Evolutionary conservation across 2,113 vertebrate species (phyloP), one percentile per base, ranked within the genome.

Genomic region (Notothenia coriiceps): DNA sequence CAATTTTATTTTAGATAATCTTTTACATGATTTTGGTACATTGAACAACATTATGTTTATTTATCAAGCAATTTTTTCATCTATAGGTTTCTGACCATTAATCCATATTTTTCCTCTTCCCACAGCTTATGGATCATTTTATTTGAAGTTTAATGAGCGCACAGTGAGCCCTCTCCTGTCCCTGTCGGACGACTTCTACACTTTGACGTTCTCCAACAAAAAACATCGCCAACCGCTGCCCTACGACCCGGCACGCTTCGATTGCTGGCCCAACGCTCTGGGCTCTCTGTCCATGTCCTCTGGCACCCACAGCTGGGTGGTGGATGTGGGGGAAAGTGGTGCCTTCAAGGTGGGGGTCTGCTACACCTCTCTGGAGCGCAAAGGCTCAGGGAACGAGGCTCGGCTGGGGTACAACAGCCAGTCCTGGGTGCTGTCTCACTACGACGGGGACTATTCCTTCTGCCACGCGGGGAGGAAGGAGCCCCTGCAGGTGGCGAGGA

Each of bases 301-400:
- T 0, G 97, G 97, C 14, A 82, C 95, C 2, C 96, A 97, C 3
- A 91, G 93, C 20, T 99, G 98, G 98, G 90, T 92, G 79, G 80
- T 98, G 82, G 93, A 95, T 0, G 96, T 99, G 55, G 95, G 94
- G 47, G 92, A 95, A 64, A 98, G 97, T 40, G 95, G 92, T 0
- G 97, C 97, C 71, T 99, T 97, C 69, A 99, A 99, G 92, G 92
- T 99, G 25, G 97, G 98, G 0, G 94, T 98, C 46, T 96, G 97
- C 89, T 97, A 96, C 33, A 62, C 94, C 73, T 95, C 95, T 0
- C 75, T 99, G 87, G 94, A 95, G 1, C 96, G 97, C 8, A 98
- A 97, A 84, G 97, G 97, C 33, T 84, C 95, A 0, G 94, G 95
- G 54, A 96, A 92, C 0, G 95, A 95, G 12, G 94, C 93, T 2